Conservation (phyloP, 2,113 vertebrate genomes). For the Chloropsis hardwickii region DNA sequence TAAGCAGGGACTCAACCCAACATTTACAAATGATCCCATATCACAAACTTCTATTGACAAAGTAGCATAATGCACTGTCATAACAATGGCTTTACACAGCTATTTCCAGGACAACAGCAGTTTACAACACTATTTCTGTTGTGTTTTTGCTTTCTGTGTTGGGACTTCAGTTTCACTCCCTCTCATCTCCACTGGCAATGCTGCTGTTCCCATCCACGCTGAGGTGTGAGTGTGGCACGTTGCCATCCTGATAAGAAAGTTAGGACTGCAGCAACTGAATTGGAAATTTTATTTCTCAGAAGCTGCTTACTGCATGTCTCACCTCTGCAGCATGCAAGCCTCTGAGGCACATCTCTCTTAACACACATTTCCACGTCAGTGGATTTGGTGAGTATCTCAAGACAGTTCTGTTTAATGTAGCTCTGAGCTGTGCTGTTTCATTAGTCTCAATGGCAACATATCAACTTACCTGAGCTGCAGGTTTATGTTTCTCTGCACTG, state of each 20-base stretch:
- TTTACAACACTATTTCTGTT: not conserved
- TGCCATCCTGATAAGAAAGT: not conserved
- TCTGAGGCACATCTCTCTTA: not conserved
- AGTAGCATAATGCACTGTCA: not conserved
- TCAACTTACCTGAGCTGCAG: not conserved
- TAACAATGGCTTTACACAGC: not conserved
- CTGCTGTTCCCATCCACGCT: accelerated
- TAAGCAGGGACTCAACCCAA: not conserved
- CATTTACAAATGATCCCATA: not conserved
- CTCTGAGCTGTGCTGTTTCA: constrained; percentile 15
- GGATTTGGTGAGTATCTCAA: not conserved
- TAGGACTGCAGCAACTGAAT: not conserved
- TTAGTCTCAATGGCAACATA: constrained; percentile 30
- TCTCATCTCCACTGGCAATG: not conserved
- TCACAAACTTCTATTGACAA: not conserved
- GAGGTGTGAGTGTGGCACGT: not conserved
- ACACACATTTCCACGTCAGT: not conserved
- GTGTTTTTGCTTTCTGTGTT: not conserved
- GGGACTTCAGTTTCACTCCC: not conserved
- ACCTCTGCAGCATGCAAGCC: not conserved
- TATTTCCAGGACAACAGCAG: not conserved
- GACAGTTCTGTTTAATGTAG: constrained; percentile 27
- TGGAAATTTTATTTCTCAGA: constrained; percentile 2
- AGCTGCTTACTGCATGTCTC: not conserved
- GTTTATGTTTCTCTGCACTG: not conserved